Evolutionary conservation across 92 coral and sea anemone species (phyloP).

Genomic region (Isaurus tuberculatus): DNA sequence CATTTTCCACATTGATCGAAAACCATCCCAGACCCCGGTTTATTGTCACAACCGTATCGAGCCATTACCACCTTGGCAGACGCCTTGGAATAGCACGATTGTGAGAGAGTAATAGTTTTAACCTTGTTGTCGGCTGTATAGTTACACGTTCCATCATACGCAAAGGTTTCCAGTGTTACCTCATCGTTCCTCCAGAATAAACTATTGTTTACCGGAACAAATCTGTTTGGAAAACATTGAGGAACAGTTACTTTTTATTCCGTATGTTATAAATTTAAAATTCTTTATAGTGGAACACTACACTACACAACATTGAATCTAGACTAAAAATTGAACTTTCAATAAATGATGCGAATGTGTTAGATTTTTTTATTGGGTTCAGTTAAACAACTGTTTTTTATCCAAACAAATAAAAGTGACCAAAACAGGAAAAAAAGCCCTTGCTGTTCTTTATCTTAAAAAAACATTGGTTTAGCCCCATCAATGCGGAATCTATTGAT

Average conservation of each 20-base stretch:
- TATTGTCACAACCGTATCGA: constrained; percentile 31
- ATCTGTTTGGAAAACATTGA: not conserved
- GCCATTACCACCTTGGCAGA: constrained; percentile 19
- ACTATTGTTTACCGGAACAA: not conserved
- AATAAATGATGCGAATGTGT: too few relatives aligned
- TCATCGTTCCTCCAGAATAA: constrained; percentile 3
- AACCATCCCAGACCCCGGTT: constrained; percentile 12
- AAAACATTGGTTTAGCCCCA: too few relatives aligned
- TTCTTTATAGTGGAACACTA: not conserved
- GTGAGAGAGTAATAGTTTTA: not conserved
- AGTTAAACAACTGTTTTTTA: too few relatives aligned
- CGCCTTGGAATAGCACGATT: constrained; percentile 4
- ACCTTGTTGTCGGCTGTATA: not conserved
- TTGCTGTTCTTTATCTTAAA: too few relatives aligned
- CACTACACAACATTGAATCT: too few relatives aligned
- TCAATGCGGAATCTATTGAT: too few relatives aligned
- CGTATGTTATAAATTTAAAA: not conserved
- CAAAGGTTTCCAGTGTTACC: not conserved
- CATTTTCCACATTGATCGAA: constrained; percentile 7
- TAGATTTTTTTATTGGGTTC: too few relatives aligned
- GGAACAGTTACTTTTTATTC: not conserved
- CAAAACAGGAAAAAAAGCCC: too few relatives aligned
- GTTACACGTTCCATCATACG: constrained; percentile 20
- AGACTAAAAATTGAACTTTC: too few relatives aligned
- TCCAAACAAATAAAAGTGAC: too few relatives aligned